These are phyloP conservation scores for Micronycteris hirsuta DNA, from an alignment of 2,113 vertebrate species.

Conservation along the genomic window DNA sequence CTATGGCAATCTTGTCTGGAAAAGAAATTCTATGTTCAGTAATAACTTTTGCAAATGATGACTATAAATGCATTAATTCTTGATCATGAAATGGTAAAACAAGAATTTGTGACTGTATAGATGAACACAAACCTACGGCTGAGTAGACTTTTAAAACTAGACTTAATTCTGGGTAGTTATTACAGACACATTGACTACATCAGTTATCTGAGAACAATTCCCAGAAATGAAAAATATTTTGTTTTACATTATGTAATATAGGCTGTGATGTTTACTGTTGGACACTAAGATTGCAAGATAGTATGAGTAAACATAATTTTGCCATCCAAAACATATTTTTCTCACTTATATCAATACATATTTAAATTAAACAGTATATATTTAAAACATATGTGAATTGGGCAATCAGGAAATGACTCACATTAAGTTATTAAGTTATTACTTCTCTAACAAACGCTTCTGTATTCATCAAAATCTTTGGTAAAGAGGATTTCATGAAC, in stretches of 20 bases:
- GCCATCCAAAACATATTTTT: neutral
- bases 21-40: slow-evolving; percentile 18
- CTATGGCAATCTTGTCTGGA: slow-evolving; percentile 38
- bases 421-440: neutral
- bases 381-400: neutral
- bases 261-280: neutral
- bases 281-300: neutral
- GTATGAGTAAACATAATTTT: neutral
- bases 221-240: neutral
- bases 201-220: neutral
- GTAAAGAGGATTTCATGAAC: neutral
- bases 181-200: neutral
- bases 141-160: neutral
- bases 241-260: neutral
- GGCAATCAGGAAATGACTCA: neutral
- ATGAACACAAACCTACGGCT: neutral
- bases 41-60: slow-evolving; percentile 33
- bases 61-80: slow-evolving; percentile 46
- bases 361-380: neutral
- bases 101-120: neutral
- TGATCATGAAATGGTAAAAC: slow-evolving; percentile 26
- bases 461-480: neutral
- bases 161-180: neutral
- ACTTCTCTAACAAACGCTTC: neutral
- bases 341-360: neutral